Evolutionary conservation across 2,797 vertebrate species (phyloP), one percentile per base, ranked within the genome.

Genomic region (Cyprinella venusta): DNA sequence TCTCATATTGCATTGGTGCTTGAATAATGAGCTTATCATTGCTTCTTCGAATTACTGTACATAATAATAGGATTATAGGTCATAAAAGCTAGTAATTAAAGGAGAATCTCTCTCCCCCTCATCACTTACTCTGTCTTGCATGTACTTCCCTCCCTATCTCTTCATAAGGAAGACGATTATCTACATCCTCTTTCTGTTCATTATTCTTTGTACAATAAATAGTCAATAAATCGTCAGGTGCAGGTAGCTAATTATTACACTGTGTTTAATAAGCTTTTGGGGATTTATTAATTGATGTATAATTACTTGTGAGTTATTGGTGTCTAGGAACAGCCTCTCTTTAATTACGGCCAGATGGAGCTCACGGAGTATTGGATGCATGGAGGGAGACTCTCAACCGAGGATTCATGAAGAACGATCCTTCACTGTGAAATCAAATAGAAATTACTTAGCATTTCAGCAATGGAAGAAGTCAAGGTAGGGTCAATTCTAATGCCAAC

Each of bases 231-330:
- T 84, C 81, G 76, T 86, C 76, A 87, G 84, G 84, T 84, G 80
- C 76, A 52, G 54, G 81, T 84, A 87, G 85, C 61, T 88, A 83
- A 87, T 87, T 87, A 88, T 84, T 86, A 81, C 64, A 48, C 80
- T 59, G 76, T 81, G 84, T 89, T 88, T 90, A 88, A 90, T 89
- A 89, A 77, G 86, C 89, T 88, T 90, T 89, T 79, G 70, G 86
- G 89, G 87, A 86, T 89, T 88, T 87, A 91, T 88, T 89, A 88
- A 90, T 89, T 87, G 86, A 87, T 87, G 87, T 68, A 81, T 90
- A 88, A 91, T 90, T 89, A 88, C 80, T 85, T 82, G 86, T 88
- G 86, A 89, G 80, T 87, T 89, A 90, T 90, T 88, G 86, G 87
- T 85, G 69, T 88, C 83, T 84, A 80, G 72, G 85, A 86, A 86